Base-by-base conservation (phyloP, 2,113 vertebrate genomes). In the Ursus arctos region DNA sequence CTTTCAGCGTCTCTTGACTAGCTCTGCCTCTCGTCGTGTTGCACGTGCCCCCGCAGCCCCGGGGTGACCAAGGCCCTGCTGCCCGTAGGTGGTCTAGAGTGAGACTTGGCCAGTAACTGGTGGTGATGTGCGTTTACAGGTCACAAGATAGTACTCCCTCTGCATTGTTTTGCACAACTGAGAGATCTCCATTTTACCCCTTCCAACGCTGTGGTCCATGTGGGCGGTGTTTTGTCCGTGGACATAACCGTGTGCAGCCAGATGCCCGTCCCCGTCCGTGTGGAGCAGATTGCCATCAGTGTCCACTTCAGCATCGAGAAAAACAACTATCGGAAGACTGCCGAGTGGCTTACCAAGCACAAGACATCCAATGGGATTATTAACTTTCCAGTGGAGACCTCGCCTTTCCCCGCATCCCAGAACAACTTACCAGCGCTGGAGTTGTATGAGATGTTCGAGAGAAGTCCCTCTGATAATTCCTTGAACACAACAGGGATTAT, bases 221-320 rank as follows among this genome's bases (percentile, higher is more conserved):
- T 99, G 2, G 99, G 99, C 7, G 99, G 99, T 1, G 92, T 95
- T 76, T 79, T 99, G 92, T 98, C 99, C 95, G 98, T 99, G 95
- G 99, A 99, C 98, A 97, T 99, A 96, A 99, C 98, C 0, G 93
- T 99, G 87, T 98, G 98, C 89, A 99, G 99, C 97, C 99, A 99
- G 92, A 99, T 99, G 99, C 99, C 99, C 0, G 88, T 99, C 19
- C 98, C 99, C 0, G 98, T 99, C 61, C 98, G 6, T 0, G 97
- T 99, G 97, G 99, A 99, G 98, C 99, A 99, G 91, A 97, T 99
- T 6, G 98, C 99, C 10, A 98, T 99, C 90, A 99, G 98, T 11
- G 98, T 99, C 61, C 99, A 99, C 98, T 99, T 99, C 96, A 99
- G 99, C 97, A 57, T 99, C 3, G 99, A 99, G 96, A 99, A 99